A percentile compares a stretch with the other conserved stretches of the same genome.
phyloP scores from a whole-genome alignment of 2,113 vertebrate genomes.

The Toxotes chatareus region DNA sequence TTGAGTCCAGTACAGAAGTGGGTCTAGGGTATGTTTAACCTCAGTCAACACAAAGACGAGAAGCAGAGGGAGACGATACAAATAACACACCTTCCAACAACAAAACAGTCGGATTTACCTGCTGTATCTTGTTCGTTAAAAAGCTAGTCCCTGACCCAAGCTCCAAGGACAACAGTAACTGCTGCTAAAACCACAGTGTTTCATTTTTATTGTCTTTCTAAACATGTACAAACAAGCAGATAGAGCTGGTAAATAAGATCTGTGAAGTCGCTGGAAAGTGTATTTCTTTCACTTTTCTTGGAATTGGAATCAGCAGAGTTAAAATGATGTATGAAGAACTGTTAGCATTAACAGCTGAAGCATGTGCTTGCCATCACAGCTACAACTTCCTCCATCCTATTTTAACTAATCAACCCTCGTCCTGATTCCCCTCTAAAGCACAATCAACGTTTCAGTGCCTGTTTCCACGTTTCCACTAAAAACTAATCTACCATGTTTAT shows the following conservation, averaged over 20 bases:
- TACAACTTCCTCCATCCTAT: not conserved
- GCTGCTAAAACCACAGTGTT: conserved; percentile 4
- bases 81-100: not conserved
- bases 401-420: not conserved
- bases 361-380: no score
- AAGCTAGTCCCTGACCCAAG: not conserved
- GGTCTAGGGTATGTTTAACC: conserved; percentile 3
- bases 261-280: not conserved
- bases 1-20: no score
- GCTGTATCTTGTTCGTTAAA: not conserved
- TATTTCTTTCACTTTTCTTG: not conserved
- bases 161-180: not conserved
- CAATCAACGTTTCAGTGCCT: conserved; percentile 73
- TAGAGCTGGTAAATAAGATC: not conserved
- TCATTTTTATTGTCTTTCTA: not conserved
- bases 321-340: not conserved
- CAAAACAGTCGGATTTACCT: not conserved
- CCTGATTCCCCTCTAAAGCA: conserved; percentile 52
- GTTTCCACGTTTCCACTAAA: conserved; percentile 50
- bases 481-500: conserved; percentile 19
- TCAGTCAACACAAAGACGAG: conserved; percentile 27
- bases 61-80: not conserved
- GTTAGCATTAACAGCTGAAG: not conserved
- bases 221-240: not conserved
- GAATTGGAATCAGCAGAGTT: not conserved